These are phyloP conservation scores for Tetramorium bicarinatum DNA, from an alignment of 2,888 invertebrate species.

Conservation along the genomic window DNA sequence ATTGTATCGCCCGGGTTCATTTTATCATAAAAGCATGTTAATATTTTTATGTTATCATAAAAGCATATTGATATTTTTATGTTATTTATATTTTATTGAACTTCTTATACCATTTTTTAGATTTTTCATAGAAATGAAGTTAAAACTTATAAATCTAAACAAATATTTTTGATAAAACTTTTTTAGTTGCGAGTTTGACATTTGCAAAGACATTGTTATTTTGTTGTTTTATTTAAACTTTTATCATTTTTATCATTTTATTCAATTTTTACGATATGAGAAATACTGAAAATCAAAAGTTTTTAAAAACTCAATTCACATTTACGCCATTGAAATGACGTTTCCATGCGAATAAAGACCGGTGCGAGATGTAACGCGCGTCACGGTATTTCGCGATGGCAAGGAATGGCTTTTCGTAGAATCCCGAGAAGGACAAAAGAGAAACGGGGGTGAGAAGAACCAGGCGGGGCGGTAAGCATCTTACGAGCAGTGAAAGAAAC, in stretches of 20 bases:
- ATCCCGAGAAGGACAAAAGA: conserved; percentile 37
- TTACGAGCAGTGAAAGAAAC: conserved; percentile 74
- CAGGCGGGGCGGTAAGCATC: conserved; percentile 49
- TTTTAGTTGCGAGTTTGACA: not conserved
- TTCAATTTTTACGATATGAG: not conserved
- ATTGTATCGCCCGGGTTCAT: conserved; percentile 35
- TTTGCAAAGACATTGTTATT: not conserved
- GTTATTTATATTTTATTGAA: not conserved
- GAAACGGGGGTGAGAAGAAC: conserved; percentile 1
- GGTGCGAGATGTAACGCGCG: conserved; percentile 36
- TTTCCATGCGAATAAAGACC: conserved; percentile 22
- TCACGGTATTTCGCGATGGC: conserved; percentile 47
- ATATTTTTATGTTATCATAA: conserved; percentile 14
- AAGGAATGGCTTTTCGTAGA: conserved; percentile 54
- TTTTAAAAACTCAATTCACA: not conserved
- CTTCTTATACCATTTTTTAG: not conserved
- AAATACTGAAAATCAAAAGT: not conserved
- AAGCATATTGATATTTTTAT: not conserved
- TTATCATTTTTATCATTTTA: not conserved
- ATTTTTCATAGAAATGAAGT: not conserved
- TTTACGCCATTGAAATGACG: not conserved
- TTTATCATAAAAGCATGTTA: not conserved
- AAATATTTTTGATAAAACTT: not conserved
- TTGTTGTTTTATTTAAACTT: not conserved
- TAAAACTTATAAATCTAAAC: not conserved